Evolutionary conservation across 2,888 invertebrate genomes (phyloP), one percentile per base, ranked within the genome.

Genomic region (Anarsia innoxiella): DNA sequence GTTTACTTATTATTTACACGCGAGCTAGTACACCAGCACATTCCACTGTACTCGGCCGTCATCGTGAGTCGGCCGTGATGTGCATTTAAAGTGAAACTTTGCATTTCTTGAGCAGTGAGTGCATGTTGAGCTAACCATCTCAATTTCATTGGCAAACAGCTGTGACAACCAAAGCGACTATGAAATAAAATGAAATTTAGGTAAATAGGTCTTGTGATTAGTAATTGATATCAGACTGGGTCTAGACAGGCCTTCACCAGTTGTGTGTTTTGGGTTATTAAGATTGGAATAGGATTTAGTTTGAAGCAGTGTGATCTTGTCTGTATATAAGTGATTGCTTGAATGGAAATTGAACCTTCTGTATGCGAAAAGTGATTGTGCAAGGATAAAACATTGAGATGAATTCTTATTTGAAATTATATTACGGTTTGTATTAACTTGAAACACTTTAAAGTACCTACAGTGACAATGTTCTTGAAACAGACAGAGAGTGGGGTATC

Each of bases 141-240:
- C 44, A 46, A 55, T 46, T 53, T 58, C 56, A 45, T 54, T 61
- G 46, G 49, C 56, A 51, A 67, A 66, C 66, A 68, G 71, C 78
- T 72, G 77, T 66, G 60, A 53, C 52, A 50, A 67, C 63, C 58
- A 63, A 67, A 46, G 52, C 53, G 66, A 77, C 62, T 72, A 84
- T 84, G 83, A 79, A 77, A 75, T 82, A 84, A 83, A 71, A 84
- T 84, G 83, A 82, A 77, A 83, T 68, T 72, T 79, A 76, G 83
- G 83, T 84, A 75, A n/a, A 68, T 56, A 51, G 49, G 32, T 42
- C 44, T 51, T 51, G 43, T 52, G 37, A 48, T 55, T 46, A 45
- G 39, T 39, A 42, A 41, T 38, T 44, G 40, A 30, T 40, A 34
- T 42, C 42, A 51, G 42, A 48, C 52, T 49, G 42, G 38, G 41